Evolutionary conservation across 2,888 invertebrate genomes (phyloP), one percentile per base, ranked within the genome.

Genomic region (Exephanes ischioxanthus): DNA sequence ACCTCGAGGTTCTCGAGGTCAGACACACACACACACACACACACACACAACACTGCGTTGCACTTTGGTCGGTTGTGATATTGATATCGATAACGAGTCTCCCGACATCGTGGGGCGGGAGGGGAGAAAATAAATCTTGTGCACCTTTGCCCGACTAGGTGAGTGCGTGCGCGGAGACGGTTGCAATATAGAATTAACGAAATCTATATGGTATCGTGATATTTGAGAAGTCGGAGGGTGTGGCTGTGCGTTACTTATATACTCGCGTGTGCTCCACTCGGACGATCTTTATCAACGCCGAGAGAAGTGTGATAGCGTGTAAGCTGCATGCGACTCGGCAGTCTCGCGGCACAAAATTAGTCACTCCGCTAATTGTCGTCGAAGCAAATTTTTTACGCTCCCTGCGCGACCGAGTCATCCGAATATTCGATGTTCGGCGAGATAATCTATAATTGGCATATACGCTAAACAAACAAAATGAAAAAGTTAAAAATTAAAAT

Each of bases 171-270:
- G 75, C 68, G 30, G 33, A 33, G 33, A 48, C 45, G 16, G 16
- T 63, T 1, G 51, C 73, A 68, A 79, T 63, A 73, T 55, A 55
- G 63, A 77, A 78, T 78, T 83, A 41, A 53, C 53, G 51, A 75
- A 82, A 81, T 78, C 51, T 82, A 51, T 72, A 82, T 76, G 80
- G 79, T 72, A 76, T 55, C 37, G 73, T 48, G 85, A 83, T 85
- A 85, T 85, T 68, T 22, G 85, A 85, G 80, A 85, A 67, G 82
- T 79, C 63, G 14, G 72, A 80, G 83, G 85, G 85, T 85, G 85
- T 85, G 85, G 85, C 85, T 79, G 68, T 41, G 55, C n/a, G 33
- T 41, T 58, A 41, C 30, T 30, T 51, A 30, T 26, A 30, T 30
- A 70, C 9, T 30, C 48, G 51, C 41, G 19, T 37, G 22, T 76